Percentiles rank a stretch among this genome's conserved stretches.
Evolutionary conservation across 2,797 vertebrate species (phyloP).

Genomic region (Sebastes jordani): DNA sequence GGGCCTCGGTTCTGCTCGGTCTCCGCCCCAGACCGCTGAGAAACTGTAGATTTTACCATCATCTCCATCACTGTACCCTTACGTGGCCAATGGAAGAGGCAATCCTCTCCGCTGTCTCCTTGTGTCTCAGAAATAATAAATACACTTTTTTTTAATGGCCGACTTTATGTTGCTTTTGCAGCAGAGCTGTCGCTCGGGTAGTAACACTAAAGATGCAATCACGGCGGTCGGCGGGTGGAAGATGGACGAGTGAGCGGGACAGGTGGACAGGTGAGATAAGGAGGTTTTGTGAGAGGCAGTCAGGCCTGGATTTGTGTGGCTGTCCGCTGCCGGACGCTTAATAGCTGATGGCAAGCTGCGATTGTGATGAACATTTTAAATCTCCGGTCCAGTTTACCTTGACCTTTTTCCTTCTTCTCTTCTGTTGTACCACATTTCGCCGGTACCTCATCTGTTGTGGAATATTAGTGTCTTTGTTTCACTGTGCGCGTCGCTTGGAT

Average conservation of each 20-base stretch:
- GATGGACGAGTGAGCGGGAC: constrained; percentile 81
- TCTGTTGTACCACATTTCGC: constrained; percentile 41
- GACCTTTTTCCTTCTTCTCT: constrained; percentile 76
- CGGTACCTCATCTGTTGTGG: constrained; percentile 43
- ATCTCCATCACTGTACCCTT: constrained; percentile 63
- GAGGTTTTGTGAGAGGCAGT: constrained; percentile 78
- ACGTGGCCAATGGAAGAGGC: constrained; percentile 57
- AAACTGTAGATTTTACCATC: constrained; percentile 59
- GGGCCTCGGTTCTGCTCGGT: background rate
- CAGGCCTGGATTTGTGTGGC: constrained; percentile 79
- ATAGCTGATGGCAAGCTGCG: constrained; percentile 82
- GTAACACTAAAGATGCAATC: constrained; percentile 83
- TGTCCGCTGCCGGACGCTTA: constrained; percentile 78
- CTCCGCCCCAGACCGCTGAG: constrained; percentile 27
- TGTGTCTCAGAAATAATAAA: constrained; percentile 81
- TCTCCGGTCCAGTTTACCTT: constrained; percentile 77
- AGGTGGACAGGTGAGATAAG: constrained; percentile 87
- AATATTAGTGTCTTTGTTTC: constrained; percentile 70
- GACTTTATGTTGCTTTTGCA: constrained; percentile 81
- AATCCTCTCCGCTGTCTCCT: constrained; percentile 75
- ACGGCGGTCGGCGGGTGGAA: constrained; percentile 66
- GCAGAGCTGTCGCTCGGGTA: constrained; percentile 74
- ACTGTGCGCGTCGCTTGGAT: constrained; percentile 31
- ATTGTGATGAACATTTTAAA: constrained; percentile 84
- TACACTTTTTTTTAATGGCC: constrained; percentile 80